A percentile compares a stretch with the other conserved stretches of the same genome.
Conservation (phyloP, 2,797 vertebrate species). For the Cetoscarus ocellatus region DNA sequence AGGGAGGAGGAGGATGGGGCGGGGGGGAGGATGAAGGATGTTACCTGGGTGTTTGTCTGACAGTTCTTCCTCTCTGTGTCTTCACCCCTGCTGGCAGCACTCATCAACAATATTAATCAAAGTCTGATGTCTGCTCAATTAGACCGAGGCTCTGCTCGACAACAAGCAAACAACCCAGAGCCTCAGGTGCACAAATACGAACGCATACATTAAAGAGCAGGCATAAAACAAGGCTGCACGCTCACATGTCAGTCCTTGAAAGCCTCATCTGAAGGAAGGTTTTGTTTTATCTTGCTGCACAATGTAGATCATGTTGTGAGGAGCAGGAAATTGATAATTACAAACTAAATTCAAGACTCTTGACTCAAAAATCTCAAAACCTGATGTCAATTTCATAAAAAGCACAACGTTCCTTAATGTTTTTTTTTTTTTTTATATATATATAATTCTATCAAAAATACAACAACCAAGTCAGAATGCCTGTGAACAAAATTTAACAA, state of each 20-base stretch:
- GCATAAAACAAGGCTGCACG: constrained; percentile 26
- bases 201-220: constrained; percentile 34
- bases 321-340: background rate
- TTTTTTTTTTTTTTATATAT: too few species aligned
- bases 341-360: too few species aligned
- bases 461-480: too few species aligned
- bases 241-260: constrained; percentile 6
- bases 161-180: constrained; percentile 62
- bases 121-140: constrained; percentile 80
- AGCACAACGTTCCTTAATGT: too few species aligned
- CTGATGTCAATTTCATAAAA: too few species aligned
- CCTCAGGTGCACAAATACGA: constrained; percentile 56
- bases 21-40: constrained; percentile 73
- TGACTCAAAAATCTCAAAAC: background rate
- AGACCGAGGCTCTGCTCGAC: constrained; percentile 63
- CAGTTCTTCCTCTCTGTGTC: constrained; percentile 74
- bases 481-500: too few species aligned
- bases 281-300: background rate
- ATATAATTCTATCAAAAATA: too few species aligned
- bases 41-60: constrained; percentile 78
- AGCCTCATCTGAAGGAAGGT: constrained; percentile 1
- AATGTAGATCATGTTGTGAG: constrained; percentile 1
- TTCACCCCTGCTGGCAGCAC: constrained; percentile 77
- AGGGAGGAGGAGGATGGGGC: constrained; percentile 49
- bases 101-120: constrained; percentile 86